These are phyloP conservation scores for Sebastes hubbsi DNA, from an alignment of 2,797 vertebrate genomes.

Conservation along the genomic window DNA sequence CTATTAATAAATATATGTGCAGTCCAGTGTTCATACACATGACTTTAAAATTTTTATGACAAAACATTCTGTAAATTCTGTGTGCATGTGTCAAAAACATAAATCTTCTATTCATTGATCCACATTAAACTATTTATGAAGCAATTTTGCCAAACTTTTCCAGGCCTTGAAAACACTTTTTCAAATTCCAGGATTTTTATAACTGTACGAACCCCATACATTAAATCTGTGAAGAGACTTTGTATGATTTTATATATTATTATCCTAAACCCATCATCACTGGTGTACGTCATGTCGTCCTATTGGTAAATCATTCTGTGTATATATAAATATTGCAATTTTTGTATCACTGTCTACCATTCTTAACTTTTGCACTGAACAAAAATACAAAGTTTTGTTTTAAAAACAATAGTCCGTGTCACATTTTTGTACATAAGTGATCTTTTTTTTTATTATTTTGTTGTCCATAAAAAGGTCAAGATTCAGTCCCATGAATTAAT, in stretches of 20 bases:
- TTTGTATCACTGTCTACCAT: neutral
- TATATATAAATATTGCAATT: neutral
- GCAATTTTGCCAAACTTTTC: neutral
- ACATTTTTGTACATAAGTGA: slow-evolving; percentile 78
- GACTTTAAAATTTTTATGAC: neutral
- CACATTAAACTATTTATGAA: neutral
- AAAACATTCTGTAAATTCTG: neutral
- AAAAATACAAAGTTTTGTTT: neutral
- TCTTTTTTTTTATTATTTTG: slow-evolving; percentile 74
- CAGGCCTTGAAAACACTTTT: neutral
- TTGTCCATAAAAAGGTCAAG: slow-evolving; percentile 84
- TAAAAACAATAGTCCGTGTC: slow-evolving; percentile 15
- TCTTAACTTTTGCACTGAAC: neutral
- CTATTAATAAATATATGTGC: neutral
- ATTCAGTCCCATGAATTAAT: slow-evolving; percentile 81
- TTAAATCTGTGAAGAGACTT: neutral
- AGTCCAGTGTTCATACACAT: neutral
- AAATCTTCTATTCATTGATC: neutral
- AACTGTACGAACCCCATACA: neutral
- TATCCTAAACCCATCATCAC: neutral
- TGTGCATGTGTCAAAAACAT: neutral
- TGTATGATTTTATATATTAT: neutral
- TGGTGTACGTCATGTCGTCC: neutral
- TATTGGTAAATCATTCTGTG: neutral
- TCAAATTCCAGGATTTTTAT: no score